Percentiles rank a stretch among this genome's conserved stretches.
Evolutionary conservation across 92 coral and sea anemone species (phyloP).

Genomic region (Pocillopora grandis): DNA sequence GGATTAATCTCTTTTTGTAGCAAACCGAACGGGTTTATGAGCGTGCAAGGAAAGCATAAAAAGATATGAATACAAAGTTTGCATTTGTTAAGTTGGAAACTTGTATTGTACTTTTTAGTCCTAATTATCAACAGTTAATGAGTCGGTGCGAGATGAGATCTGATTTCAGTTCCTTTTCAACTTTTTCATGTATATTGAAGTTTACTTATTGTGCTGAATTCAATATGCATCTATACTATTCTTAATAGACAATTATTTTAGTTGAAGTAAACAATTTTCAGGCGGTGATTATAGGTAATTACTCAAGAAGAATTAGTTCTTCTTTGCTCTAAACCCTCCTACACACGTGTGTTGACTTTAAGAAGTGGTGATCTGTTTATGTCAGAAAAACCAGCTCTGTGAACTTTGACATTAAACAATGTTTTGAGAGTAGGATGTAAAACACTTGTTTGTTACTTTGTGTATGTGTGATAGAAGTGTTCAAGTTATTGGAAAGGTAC

Average conservation of each 20-base stretch:
- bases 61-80: neutral
- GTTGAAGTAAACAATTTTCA: neutral
- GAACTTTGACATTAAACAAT: too few relatives aligned
- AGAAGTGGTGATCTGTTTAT: too few relatives aligned
- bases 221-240: constrained; percentile 1
- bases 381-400: too few relatives aligned
- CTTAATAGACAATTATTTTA: neutral
- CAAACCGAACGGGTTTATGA: neutral
- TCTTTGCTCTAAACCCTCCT: neutral
- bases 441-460: too few relatives aligned
- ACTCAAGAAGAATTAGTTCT: neutral
- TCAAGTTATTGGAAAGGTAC: neutral
- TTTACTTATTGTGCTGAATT: neutral
- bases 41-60: neutral
- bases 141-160: neutral
- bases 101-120: neutral
- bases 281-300: neutral
- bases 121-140: neutral
- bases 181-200: neutral
- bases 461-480: neutral
- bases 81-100: neutral
- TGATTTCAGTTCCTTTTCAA: neutral
- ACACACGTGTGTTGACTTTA: too few relatives aligned
- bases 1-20: neutral
- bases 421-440: too few relatives aligned